phyloP scores from a whole-genome alignment of 2,888 invertebrate species.

The Microctonus aethiopoides region DNA sequence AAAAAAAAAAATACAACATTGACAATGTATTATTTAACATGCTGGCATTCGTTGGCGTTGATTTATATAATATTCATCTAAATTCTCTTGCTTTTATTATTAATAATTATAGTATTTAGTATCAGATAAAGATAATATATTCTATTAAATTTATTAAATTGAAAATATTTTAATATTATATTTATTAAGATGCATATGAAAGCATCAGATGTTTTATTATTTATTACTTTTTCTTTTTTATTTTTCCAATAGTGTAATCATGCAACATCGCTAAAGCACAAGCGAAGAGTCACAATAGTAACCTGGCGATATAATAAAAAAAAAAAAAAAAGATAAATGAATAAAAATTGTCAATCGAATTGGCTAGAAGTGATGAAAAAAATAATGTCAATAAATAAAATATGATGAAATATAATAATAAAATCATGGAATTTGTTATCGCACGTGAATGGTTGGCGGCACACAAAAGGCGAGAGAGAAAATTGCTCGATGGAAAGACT shows the following conservation, averaged over 20 bases:
- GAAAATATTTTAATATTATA: neutral
- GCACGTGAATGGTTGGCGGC: constrained; percentile 58
- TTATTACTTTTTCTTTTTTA: neutral
- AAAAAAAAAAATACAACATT: constrained; percentile 34
- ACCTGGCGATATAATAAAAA: neutral
- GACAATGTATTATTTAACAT: constrained; percentile 36
- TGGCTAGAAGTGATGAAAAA: constrained; percentile 16
- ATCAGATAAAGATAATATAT: neutral
- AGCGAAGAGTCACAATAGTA: constrained; percentile 43
- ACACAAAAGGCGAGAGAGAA: constrained; percentile 43
- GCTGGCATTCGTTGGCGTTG: constrained; percentile 38
- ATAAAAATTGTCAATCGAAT: neutral
- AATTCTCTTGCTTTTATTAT: neutral
- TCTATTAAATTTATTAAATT: neutral
- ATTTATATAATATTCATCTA: no score
- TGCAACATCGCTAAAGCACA: constrained; percentile 65
- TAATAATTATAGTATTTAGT: constrained; percentile 2
- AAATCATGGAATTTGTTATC: constrained; percentile 34
- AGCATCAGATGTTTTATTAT: constrained; percentile 31
- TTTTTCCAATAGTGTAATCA: constrained; percentile 45
- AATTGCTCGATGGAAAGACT: constrained; percentile 22
- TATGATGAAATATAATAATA: neutral
- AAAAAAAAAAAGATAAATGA: constrained; percentile 9
- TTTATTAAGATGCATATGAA: constrained; percentile 20
- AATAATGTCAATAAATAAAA: neutral